A percentile compares a stretch with the other conserved stretches of the same genome.
Conservation (phyloP, 2,797 vertebrate genomes). For the Smutsia temminckii region DNA sequence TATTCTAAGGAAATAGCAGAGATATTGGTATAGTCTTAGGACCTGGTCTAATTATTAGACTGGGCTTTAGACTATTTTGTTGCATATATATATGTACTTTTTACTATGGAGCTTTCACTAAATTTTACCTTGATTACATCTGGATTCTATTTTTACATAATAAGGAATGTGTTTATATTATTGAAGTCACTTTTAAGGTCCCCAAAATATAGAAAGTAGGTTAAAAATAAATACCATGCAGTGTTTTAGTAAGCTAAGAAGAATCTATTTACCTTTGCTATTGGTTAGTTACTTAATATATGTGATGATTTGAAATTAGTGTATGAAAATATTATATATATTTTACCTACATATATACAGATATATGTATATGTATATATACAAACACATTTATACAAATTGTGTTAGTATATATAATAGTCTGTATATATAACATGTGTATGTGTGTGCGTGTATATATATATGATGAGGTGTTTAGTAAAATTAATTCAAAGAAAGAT, state of each 20-base stretch:
- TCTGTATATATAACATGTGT: not conserved
- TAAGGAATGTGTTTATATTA: not conserved
- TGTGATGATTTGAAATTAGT: not conserved
- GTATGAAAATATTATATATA: not conserved
- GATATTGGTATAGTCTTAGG: not conserved
- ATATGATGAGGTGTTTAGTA: not conserved
- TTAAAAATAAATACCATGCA: not conserved
- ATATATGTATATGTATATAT: not conserved
- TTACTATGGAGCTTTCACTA: not conserved
- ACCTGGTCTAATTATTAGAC: not conserved
- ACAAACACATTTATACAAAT: not conserved
- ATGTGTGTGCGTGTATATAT: not conserved
- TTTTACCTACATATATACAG: no score
- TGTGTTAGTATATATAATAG: no score
- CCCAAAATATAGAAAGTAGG: not conserved
- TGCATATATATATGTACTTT: not conserved
- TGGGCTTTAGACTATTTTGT: not conserved
- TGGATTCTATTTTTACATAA: not conserved
- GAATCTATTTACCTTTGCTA: not conserved
- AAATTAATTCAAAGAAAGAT: not conserved
- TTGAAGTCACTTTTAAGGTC: conserved; percentile 12
- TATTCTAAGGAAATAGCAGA: not conserved
- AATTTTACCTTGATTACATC: not conserved
- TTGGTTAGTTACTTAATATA: not conserved
- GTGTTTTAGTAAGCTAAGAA: not conserved